Evolutionary conservation across 2,888 invertebrate species (phyloP), one percentile per base, ranked within the genome.

Genomic region (Nymphalis polychloros): DNA sequence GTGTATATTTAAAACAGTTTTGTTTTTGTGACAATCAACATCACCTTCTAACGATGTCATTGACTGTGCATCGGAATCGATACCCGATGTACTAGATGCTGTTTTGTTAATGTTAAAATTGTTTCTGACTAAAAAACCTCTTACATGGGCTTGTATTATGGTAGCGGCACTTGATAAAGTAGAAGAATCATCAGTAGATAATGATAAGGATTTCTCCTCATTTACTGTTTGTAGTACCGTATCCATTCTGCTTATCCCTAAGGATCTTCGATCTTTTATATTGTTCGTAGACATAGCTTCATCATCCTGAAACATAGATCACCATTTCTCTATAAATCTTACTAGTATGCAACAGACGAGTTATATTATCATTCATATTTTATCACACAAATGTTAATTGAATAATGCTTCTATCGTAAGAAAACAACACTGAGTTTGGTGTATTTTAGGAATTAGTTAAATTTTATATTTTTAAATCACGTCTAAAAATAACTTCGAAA

Each of bases 111-210:
- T 83, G 75, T 88, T 84, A n/a, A 89, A 76, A 77, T 88, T 89
- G 80, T 93, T 94, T 68, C 95, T 88, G 49, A 94, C 94, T 78
- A 95, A 91, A 80, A 94, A 95, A 2, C 95, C 95, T 70, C 95
- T 91, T 59, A 95, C 94, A 60, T 95, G 94, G 7, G 95, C 94
- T 85, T 95, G 95, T 74, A 95, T 95, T 77, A 93, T 93, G 4
- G 94, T 94, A 48, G 95, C 95, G 20, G 94, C 94, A 79, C 93
- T 93, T 27, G 93, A 93, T 67, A 93, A 76, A 27, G 91, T 89
- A 19, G 93, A 92, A 16, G 93, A 93, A 73, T 93, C 93, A 71
- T 93, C 93, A 35, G 92, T 92, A 31, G 93, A 93, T 67, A 90
- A 79, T 0, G 93, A 93, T 50, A 92, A 76, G 27, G 92, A 92